Evolutionary conservation across 2,888 invertebrate species (phyloP), one percentile per base, ranked within the genome.

Genomic region (Cremastobaeus sp.): DNA sequence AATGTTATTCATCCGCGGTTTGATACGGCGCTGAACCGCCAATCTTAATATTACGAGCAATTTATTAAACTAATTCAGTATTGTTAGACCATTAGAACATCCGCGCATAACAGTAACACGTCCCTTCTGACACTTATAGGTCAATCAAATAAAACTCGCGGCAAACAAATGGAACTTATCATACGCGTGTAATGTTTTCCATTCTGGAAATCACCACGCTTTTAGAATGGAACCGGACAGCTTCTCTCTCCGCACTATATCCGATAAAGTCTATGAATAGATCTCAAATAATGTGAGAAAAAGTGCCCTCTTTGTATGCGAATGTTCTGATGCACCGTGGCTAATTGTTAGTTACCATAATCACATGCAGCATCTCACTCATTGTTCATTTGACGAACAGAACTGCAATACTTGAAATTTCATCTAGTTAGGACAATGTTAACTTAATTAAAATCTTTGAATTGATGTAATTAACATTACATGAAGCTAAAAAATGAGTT

Each of bases 401-500:
- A 14, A 45, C 14, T 28, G 4, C 6, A 14, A 45, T 14, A 28
- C 14, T 45, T 15, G 2, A 11, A 8, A 45, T 14, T 28, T 28
- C 28, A 25, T 45, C 28, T 45, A 25, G 28, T n/a, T 45, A 28
- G 48, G n/a, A n/a, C n/a, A n/a, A n/a, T 18, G 48, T 48, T 48
- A 48, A 48, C 48, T 48, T 50, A 50, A 50, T 50, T 50, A 35
- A 50, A 50, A 50, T 50, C 50, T 50, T 34, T 50, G 11, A 34
- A 34, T 4, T n/a, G n/a, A n/a, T n/a, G n/a, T n/a, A n/a, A n/a
- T n/a, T n/a, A n/a, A n/a, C n/a, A n/a, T n/a, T n/a, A n/a, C n/a
- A n/a, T n/a, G n/a, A n/a, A n/a, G n/a, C n/a, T n/a, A n/a, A n/a
- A n/a, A n/a, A n/a, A n/a, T n/a, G n/a, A n/a, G n/a, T n/a, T n/a